Evolutionary conservation across 2,113 vertebrate genomes (phyloP), one percentile per base, ranked within the genome.

Genomic region (Osmerus eperlanus): DNA sequence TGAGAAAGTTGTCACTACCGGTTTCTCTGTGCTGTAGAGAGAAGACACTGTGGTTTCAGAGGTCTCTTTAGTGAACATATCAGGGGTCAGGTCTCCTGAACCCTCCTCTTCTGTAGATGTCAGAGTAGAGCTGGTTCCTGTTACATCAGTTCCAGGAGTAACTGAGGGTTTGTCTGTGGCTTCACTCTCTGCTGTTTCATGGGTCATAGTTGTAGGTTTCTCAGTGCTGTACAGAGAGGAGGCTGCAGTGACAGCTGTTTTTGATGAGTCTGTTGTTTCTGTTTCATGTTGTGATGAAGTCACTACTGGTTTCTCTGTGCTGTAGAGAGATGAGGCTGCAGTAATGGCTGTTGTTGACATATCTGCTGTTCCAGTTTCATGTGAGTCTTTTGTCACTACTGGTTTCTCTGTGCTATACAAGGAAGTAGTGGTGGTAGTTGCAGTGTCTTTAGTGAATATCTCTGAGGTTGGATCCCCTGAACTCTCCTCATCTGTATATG

Each of bases 401-500:
- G 73, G 63, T 56, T 65, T 14, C 13, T 63, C 61, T 28, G 15
- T 23, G 32, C 29, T 41, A 12, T 11, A 65, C 6, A 65, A 2
- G 41, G 62, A 41, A 11, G 62, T 18, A 36, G 62, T 64, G 62
- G 28, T 6, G 3, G 41, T 18, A 7, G 60, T 29, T 62, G 7
- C n/a, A 36, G 52, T 25, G 64, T 53, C 32, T 67, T 64, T 52
- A 12, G 36, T 15, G 16, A 65, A 58, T 29, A 70, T 56, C 7
- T 70, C 28, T 28, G 12, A 4, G 5, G 5, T 68, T 13, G 21
- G 54, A 11, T 74, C 63, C 56, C 63, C 72, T 56, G 77, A 71
- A 54, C 53, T 2, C 41, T 47, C 41, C 41, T 47, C 41, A 8
- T 47, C 41, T 47, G 41, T 47, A 47, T 9, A 47, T 47, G 9